A percentile compares a stretch with the other conserved stretches of the same genome.
phyloP scores from a whole-genome alignment of 2,797 vertebrate genomes.

The Anniella stebbinsi region DNA sequence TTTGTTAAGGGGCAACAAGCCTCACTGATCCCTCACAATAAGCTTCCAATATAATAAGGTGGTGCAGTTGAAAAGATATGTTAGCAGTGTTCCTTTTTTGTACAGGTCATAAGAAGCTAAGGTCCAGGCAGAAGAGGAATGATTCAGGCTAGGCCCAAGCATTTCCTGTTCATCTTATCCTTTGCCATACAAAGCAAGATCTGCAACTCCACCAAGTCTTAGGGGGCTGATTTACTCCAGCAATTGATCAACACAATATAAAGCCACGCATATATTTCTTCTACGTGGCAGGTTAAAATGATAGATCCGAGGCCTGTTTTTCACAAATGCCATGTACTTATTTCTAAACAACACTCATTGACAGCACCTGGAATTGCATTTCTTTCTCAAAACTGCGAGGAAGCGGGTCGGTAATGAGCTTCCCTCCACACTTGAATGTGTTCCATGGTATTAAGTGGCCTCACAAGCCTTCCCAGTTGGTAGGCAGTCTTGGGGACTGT shows the following conservation, averaged over 20 bases:
- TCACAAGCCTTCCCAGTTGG: background rate
- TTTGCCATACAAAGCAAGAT: background rate
- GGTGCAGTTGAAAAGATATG: no score
- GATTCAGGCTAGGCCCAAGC: background rate
- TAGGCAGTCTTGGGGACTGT: background rate
- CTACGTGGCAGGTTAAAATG: background rate
- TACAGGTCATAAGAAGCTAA: background rate
- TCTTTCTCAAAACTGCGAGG: conserved; percentile 4
- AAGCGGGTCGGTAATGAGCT: background rate
- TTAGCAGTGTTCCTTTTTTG: background rate
- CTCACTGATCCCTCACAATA: no score
- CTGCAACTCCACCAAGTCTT: background rate
- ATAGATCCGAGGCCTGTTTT: background rate
- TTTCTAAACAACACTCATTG: background rate
- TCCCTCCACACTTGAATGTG: background rate
- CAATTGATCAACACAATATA: background rate
- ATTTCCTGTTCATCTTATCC: background rate
- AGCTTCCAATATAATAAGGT: no score
- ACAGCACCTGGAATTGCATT: background rate
- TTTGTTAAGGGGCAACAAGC: no score
- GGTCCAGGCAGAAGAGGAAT: background rate
- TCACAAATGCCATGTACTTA: conserved; percentile 1
- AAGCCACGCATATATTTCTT: conserved; percentile 21
- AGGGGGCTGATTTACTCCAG: background rate
- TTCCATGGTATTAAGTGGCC: background rate